Base-by-base conservation (phyloP, 2,797 vertebrate species). In the Bovichtus variegatus region DNA sequence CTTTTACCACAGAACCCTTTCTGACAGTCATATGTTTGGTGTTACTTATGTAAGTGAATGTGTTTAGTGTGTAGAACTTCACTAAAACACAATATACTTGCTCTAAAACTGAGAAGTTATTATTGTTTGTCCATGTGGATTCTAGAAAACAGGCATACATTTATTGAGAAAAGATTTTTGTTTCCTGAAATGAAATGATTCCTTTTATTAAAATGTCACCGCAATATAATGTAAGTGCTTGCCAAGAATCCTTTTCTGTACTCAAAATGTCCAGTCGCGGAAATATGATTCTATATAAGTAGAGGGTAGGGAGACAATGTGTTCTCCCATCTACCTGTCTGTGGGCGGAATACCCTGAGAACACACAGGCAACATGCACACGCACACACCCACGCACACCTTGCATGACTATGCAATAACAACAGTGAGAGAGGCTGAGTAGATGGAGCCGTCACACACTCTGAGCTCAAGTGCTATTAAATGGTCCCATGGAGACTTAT, bases 401-500 rank as follows among this genome's bases (percentile, higher is more conserved):
- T 74, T 76, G 77, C 36, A 80, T 85, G 80, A 68, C 81, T 40
- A 25, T 62, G 68, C 75, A 78, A 47, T 43, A 76, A 76, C 71
- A 77, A 58, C 76, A 77, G 57, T 36, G 51, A 58, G 1, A 54
- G 55, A 66, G 55, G 58, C 27, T 9, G 25, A 73, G 57, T 31
- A 65, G 81, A 86, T 65, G 18, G 66, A 82, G 74, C 80, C 18
- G 50, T 88, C 77, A 83, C 73, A 75, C 60, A 58, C 59, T 40
- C 34, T 69, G 66, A 78, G 65, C 66, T 59, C 13, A 53, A 78
- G 58, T 53, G 76, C 70, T 83, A 67, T 75, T 79, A 85, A 87
- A 87, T n/a, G 44, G 61, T 71, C 67, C 66, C 49, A 38, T 40
- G 27, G 75, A 81, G 80, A 70, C 65, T 73, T 71, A 69, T 65